A percentile compares a stretch with the other conserved stretches of the same genome.
Evolutionary conservation across 2,113 vertebrate genomes (phyloP).

Genomic region (Phylloscopus whistleri): DNA sequence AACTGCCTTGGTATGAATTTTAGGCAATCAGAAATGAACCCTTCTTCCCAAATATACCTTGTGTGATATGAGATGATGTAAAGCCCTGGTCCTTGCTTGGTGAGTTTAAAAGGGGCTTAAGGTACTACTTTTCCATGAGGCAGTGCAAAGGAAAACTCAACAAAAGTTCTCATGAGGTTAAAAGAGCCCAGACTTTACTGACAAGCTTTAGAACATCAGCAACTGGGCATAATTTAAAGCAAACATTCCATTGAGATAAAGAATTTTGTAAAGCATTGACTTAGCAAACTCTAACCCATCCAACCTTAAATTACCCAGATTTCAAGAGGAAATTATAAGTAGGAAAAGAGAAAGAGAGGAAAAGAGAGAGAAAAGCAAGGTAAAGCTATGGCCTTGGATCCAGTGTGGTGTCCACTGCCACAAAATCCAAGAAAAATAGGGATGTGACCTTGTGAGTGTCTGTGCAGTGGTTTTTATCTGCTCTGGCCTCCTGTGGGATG

Average conservation of each 20-base stretch:
- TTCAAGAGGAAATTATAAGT: not conserved
- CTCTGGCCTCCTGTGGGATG: not conserved
- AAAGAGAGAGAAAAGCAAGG: not conserved
- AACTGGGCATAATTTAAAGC: not conserved
- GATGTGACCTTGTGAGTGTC: not conserved
- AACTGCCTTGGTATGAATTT: not conserved
- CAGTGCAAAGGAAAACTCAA: not conserved
- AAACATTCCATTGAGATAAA: not conserved
- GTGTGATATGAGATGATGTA: not conserved
- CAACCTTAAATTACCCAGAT: not conserved
- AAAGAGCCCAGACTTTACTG: not conserved
- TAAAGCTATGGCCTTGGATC: not conserved
- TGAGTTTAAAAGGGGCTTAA: not conserved
- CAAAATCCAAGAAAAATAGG: not conserved
- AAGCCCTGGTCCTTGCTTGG: not conserved
- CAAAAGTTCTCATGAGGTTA: not conserved
- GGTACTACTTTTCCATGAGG: not conserved
- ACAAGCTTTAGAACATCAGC: not conserved
- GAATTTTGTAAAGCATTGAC: not conserved
- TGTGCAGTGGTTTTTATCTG: not conserved
- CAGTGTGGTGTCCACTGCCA: not conserved
- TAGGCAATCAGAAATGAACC: not conserved
- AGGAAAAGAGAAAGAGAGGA: not conserved
- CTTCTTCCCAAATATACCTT: not conserved
- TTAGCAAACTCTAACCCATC: not conserved